A percentile compares a stretch with the other conserved stretches of the same genome.
Conservation (phyloP, 2,113 vertebrate genomes). For the Tychaedon coryphoeus region DNA sequence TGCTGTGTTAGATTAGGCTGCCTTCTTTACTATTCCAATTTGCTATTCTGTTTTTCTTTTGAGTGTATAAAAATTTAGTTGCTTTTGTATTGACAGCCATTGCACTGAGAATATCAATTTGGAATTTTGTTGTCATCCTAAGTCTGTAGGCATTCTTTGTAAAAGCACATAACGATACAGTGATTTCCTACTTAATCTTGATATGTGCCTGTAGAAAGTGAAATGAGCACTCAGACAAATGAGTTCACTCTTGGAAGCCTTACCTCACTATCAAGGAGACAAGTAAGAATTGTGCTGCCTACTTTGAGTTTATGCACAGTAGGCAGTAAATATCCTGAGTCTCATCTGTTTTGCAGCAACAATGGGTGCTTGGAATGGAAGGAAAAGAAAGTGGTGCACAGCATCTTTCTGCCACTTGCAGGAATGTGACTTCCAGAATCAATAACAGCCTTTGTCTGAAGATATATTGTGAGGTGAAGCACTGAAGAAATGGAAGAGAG, state of each 20-base stretch:
- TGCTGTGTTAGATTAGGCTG: neutral
- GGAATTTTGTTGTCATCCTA: slow-evolving; percentile 51
- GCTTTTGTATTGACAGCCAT: slow-evolving; percentile 53
- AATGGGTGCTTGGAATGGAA: neutral
- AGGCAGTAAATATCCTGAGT: slow-evolving; percentile 26
- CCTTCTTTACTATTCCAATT: slow-evolving; percentile 21
- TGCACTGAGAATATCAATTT: slow-evolving; percentile 47
- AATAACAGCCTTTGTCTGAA: slow-evolving; percentile 23
- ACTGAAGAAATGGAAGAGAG: neutral
- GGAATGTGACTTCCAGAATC: slow-evolving; percentile 25
- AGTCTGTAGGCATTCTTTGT: slow-evolving; percentile 10
- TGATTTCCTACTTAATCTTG: slow-evolving; percentile 43
- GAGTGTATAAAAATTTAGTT: slow-evolving; percentile 34
- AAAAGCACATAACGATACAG: slow-evolving; percentile 10
- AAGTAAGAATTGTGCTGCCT: neutral
- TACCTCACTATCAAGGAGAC: neutral
- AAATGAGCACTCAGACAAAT: slow-evolving; percentile 56
- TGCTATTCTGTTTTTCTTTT: slow-evolving; percentile 43
- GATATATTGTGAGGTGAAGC: neutral
- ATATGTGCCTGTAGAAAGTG: slow-evolving; percentile 15
- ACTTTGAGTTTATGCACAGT: neutral
- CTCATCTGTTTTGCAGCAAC: neutral
- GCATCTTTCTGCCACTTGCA: neutral
- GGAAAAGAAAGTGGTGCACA: neutral
- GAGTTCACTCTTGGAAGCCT: slow-evolving; percentile 18